phyloP scores from a whole-genome alignment of 2,888 invertebrate genomes.

The Torymus auratus region DNA sequence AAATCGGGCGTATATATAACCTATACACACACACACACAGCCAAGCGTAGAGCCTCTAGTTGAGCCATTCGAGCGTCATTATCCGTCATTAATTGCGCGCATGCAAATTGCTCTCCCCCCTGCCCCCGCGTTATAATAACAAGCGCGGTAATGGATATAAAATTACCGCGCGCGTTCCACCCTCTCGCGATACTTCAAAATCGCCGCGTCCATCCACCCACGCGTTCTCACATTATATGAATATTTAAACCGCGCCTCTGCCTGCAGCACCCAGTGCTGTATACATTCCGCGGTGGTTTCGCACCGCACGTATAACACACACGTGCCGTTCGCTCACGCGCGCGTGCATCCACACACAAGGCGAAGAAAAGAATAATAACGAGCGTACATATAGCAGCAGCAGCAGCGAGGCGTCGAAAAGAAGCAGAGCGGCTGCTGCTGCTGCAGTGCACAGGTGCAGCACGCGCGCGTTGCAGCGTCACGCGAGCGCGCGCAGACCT shows the following conservation, averaged over 20 bases:
- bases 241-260: constrained; percentile 26
- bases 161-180: constrained; percentile 28
- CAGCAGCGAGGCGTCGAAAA: not conserved
- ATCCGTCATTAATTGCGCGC: constrained; percentile 48
- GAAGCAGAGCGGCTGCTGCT: not conserved
- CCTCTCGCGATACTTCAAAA: constrained; percentile 29
- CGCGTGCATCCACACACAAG: not conserved
- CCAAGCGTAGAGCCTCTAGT: not conserved
- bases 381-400: not conserved
- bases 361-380: constrained; percentile 22
- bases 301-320: too few relatives aligned
- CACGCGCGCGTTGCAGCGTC: constrained; percentile 10
- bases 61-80: constrained; percentile 41
- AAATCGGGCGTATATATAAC: not conserved
- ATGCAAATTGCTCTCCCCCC: constrained; percentile 23
- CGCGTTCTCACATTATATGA: constrained; percentile 10
- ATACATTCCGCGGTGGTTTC: not conserved
- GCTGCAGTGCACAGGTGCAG: not conserved
- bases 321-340: too few relatives aligned
- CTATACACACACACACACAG: not conserved
- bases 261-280: not conserved
- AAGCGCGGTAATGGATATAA: constrained; percentile 55
- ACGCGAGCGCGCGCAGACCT: constrained; percentile 32
- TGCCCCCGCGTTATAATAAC: constrained; percentile 33
- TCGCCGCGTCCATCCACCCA: constrained; percentile 9